Percentiles rank a stretch among this genome's conserved stretches.
These are phyloP conservation scores for fruit fly (Drosophila melanogaster) DNA, from an alignment of 1,140 invertebrate genomes.

Conservation along the genomic window DNA sequence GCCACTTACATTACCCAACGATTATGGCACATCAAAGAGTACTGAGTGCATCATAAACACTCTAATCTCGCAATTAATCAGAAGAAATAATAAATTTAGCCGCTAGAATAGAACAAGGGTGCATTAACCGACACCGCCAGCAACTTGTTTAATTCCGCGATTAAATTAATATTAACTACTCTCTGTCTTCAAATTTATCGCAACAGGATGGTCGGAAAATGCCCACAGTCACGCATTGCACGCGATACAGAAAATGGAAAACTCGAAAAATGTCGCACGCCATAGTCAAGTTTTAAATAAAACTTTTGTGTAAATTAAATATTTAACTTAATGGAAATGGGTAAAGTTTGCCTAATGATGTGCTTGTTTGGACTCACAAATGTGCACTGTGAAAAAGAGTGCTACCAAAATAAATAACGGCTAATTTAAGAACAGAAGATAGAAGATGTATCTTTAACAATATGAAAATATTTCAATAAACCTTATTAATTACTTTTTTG, in stretches of 20 bases:
- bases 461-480: too few relatives aligned
- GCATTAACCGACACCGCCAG: slow-evolving; percentile 63
- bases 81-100: slow-evolving; percentile 30
- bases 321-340: slow-evolving; percentile 71
- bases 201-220: slow-evolving; percentile 42
- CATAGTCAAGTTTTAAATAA: slow-evolving; percentile 42
- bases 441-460: too few relatives aligned
- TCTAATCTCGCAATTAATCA: slow-evolving; percentile 33
- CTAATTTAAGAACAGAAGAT: too few relatives aligned
- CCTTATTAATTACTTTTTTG: too few relatives aligned
- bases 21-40: slow-evolving; percentile 21
- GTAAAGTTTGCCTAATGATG: slow-evolving; percentile 28
- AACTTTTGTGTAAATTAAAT: slow-evolving; percentile 57
- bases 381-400: slow-evolving; percentile 17
- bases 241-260: slow-evolving; percentile 61
- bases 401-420: neutral
- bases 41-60: slow-evolving; percentile 40
- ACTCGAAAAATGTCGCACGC: slow-evolving; percentile 52
- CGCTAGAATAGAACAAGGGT: slow-evolving; percentile 34
- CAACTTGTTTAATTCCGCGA: slow-evolving; percentile 67
- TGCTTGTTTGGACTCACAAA: slow-evolving; percentile 1
- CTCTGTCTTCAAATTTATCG: slow-evolving; percentile 61
- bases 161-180: slow-evolving; percentile 76
- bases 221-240: slow-evolving; percentile 63
- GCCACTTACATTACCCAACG: slow-evolving; percentile 11